phyloP scores from a whole-genome alignment of 2,113 vertebrate species.

The Symphodus melops region DNA sequence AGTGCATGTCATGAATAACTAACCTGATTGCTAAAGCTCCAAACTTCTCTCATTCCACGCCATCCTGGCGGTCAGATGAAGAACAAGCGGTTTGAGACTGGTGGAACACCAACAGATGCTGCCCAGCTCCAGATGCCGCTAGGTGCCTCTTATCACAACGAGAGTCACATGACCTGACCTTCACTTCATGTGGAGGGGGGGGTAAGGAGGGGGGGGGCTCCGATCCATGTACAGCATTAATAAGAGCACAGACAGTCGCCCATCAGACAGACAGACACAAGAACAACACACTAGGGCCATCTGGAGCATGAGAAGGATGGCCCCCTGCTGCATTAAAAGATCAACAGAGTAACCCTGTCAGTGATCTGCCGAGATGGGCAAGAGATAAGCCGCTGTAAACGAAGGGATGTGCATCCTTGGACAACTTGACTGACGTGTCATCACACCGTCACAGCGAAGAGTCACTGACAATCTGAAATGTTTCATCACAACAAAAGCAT shows the following conservation, averaged over 20 bases:
- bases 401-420: slow-evolving; percentile 51
- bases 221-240: slow-evolving; percentile 49
- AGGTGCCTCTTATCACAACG: slow-evolving; percentile 51
- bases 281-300: slow-evolving; percentile 61
- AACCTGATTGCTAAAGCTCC: slow-evolving; percentile 11
- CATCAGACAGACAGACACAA: slow-evolving; percentile 44
- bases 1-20: slow-evolving; percentile 5
- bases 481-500: background rate
- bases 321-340: slow-evolving; percentile 71
- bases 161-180: slow-evolving; percentile 65
- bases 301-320: slow-evolving; percentile 70
- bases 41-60: slow-evolving; percentile 41
- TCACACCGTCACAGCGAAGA: slow-evolving; percentile 22
- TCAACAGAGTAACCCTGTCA: slow-evolving; percentile 59
- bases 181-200: slow-evolving; percentile 26
- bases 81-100: slow-evolving; percentile 46
- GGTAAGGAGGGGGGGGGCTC: slow-evolving; percentile 32
- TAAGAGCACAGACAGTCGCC: slow-evolving; percentile 31
- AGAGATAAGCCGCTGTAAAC: slow-evolving; percentile 71
- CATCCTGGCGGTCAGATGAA: slow-evolving; percentile 31
- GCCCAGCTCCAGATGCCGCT: slow-evolving; percentile 57
- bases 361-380: slow-evolving; percentile 39
- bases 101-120: slow-evolving; percentile 69
- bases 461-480: background rate
- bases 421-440: slow-evolving; percentile 21